A percentile compares a stretch with the other conserved stretches of the same genome.
Conservation (phyloP, 2,113 vertebrate species). For the Stercorarius parasiticus region DNA sequence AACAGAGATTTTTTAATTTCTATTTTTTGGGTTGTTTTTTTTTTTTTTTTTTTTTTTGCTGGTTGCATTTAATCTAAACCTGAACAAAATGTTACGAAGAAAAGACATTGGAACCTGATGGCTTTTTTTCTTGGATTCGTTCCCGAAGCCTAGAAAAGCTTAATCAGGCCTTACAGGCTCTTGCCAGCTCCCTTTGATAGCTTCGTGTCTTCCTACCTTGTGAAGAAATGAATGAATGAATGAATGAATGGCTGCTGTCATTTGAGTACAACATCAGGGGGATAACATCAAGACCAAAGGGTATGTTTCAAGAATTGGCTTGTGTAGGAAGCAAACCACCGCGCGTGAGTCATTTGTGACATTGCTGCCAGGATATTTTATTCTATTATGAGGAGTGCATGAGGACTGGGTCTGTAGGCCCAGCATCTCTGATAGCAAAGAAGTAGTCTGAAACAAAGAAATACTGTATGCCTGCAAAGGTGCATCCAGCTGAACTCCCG, state of each 20-base stretch:
- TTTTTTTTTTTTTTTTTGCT: neutral
- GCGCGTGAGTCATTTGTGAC: neutral
- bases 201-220: neutral
- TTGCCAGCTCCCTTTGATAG: conserved; percentile 5
- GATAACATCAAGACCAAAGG: neutral
- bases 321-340: neutral
- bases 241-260: neutral
- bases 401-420: neutral
- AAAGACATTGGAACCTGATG: neutral
- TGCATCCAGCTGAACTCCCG: neutral
- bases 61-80: neutral
- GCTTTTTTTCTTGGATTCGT: conserved; percentile 1
- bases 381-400: neutral
- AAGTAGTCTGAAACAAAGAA: neutral
- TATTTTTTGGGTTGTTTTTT: too few relatives aligned
- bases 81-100: neutral
- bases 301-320: neutral
- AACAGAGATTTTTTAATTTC: neutral
- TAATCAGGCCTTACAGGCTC: neutral
- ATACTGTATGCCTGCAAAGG: neutral
- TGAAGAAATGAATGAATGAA: neutral
- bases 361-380: neutral
- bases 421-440: neutral
- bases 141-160: neutral
- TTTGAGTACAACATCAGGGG: neutral